Evolutionary conservation across 2,797 vertebrate genomes (phyloP).

Genomic region (Hippoglossus hippoglossus): DNA sequence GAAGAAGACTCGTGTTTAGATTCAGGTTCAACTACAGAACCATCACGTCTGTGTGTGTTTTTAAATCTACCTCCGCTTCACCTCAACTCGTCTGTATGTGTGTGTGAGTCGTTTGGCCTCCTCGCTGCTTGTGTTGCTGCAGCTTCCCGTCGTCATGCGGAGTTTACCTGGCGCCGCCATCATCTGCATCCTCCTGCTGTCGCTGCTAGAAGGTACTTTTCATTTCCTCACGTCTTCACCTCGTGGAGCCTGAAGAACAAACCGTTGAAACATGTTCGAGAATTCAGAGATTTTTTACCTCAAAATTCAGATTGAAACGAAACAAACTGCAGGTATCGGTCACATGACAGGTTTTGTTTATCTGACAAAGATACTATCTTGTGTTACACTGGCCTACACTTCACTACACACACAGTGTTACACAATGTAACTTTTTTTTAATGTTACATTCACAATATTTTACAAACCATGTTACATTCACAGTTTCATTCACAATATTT

Average conservation of each 20-base stretch:
- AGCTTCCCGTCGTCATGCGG: conserved; percentile 59
- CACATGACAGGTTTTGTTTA: conserved; percentile 59
- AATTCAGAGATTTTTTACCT: too few species aligned
- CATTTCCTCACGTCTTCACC: not conserved
- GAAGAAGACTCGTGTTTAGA: not conserved
- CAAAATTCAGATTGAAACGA: not conserved
- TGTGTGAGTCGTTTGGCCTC: not conserved
- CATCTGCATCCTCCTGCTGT: conserved; percentile 47
- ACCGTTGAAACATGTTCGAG: not conserved
- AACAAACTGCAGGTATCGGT: conserved; percentile 60
- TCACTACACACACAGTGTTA: not conserved
- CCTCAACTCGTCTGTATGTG: too few species aligned
- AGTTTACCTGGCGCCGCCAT: conserved; percentile 9
- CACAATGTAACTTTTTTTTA: not conserved
- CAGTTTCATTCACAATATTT: too few species aligned
- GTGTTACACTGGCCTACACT: not conserved
- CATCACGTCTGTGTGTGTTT: not conserved
- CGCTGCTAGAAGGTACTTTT: conserved; percentile 70
- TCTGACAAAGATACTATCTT: conserved; percentile 1
- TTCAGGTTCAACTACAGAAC: too few species aligned
- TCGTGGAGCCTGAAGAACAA: not conserved
- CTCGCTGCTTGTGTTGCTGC: not conserved
- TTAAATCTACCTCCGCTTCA: too few species aligned
- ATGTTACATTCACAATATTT: too few species aligned
- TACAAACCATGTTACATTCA: too few species aligned